These are phyloP conservation scores for Gadus chalcogrammus DNA, from an alignment of 2,113 vertebrate genomes.

Conservation along the genomic window DNA sequence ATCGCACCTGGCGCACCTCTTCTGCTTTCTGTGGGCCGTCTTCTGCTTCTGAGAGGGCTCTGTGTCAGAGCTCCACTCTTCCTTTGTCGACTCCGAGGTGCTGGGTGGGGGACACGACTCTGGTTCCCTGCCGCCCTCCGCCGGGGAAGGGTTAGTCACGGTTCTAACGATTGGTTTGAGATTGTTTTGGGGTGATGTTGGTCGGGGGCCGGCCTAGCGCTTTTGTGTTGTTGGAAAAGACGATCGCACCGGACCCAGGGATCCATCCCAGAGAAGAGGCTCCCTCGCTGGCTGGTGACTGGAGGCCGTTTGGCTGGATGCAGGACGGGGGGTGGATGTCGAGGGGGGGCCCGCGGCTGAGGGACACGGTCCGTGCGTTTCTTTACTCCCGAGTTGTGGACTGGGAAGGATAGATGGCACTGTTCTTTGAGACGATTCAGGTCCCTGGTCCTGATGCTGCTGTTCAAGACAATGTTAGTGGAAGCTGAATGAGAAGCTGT, in stretches of 20 bases:
- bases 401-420: conserved; percentile 14
- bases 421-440: conserved; percentile 29
- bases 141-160: neutral
- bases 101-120: no score
- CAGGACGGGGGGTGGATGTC: conserved; percentile 23
- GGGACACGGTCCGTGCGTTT: neutral
- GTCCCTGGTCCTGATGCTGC: conserved; percentile 30
- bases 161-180: neutral
- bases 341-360: conserved; percentile 17
- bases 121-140: neutral
- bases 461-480: neutral
- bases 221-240: neutral
- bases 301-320: conserved; percentile 44
- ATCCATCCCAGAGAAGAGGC: conserved; percentile 65
- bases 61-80: neutral
- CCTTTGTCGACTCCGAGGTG: no score
- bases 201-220: conserved; percentile 3
- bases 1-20: conserved; percentile 56
- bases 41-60: conserved; percentile 16
- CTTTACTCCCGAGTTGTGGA: conserved; percentile 24
- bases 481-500: no score
- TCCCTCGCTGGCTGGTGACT: conserved; percentile 35
- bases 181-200: conserved; percentile 20
- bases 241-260: conserved; percentile 50
- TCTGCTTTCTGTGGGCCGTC: conserved; percentile 34